Evolutionary conservation across 1,140 invertebrate genomes (phyloP).

Genomic region (Bradynema listronoti): DNA sequence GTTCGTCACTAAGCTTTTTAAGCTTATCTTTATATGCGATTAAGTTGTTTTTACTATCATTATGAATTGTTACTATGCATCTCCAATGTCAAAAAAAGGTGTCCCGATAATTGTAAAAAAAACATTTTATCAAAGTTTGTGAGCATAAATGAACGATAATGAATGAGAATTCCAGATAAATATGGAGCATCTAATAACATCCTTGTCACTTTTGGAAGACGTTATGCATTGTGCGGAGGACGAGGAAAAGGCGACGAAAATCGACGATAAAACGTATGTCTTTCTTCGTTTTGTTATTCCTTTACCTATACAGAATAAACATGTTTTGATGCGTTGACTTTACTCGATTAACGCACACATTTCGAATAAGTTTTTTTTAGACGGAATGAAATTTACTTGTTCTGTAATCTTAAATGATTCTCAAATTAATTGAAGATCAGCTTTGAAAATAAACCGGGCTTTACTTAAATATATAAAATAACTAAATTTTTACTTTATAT

Average conservation of each 20-base stretch:
- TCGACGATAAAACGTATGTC: conserved; percentile 1
- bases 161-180: background rate
- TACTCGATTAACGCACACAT: too few species aligned
- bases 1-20: background rate
- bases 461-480: too few species aligned
- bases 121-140: background rate
- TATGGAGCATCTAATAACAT: conserved; percentile 1
- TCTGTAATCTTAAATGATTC: too few species aligned
- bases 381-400: too few species aligned
- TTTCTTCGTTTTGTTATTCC: background rate
- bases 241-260: background rate
- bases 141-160: background rate
- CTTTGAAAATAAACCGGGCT: too few species aligned
- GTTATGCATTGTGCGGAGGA: conserved; percentile 7
- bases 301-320: background rate
- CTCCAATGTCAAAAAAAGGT: background rate
- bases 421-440: too few species aligned
- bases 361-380: too few species aligned
- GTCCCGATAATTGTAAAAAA: background rate
- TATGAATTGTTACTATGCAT: too few species aligned
- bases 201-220: conserved; percentile 6
- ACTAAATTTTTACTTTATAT: too few species aligned
- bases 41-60: too few species aligned
- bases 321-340: too few species aligned
- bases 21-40: background rate